Conservation (phyloP, 2,797 vertebrate species). For the Sebastes nivosus region DNA sequence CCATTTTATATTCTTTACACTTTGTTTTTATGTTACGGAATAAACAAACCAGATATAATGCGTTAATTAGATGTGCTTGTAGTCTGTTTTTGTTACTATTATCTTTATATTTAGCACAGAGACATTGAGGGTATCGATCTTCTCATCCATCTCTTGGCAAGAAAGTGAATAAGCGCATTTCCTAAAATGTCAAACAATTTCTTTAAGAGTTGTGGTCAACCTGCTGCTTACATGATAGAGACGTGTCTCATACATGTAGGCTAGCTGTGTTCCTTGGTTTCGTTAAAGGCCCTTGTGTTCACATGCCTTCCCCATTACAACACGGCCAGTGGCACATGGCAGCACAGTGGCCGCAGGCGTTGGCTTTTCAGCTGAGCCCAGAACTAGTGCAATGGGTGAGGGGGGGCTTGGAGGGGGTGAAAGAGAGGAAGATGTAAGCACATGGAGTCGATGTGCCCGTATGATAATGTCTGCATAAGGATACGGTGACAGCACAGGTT, state of each 20-base stretch:
- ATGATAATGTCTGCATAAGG: slow-evolving; percentile 63
- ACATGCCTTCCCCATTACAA: slow-evolving; percentile 74
- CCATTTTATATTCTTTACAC: background rate
- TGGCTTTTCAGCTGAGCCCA: slow-evolving; percentile 79
- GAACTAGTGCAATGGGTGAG: slow-evolving; percentile 69
- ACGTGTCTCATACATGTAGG: slow-evolving; percentile 9
- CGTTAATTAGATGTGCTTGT: background rate
- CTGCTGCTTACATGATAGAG: slow-evolving; percentile 17
- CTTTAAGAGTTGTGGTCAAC: background rate
- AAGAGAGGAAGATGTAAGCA: slow-evolving; percentile 52
- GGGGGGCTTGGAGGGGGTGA: slow-evolving; percentile 27
- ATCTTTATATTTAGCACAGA: background rate
- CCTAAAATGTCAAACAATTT: background rate
- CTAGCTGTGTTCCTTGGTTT: slow-evolving; percentile 33
- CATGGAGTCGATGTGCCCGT: slow-evolving; percentile 43
- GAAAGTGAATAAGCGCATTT: background rate
- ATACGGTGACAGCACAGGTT: slow-evolving; percentile 60
- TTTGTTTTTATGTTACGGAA: background rate
- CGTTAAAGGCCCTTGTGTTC: slow-evolving; percentile 63
- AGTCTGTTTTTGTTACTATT: background rate
- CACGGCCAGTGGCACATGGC: slow-evolving; percentile 78
- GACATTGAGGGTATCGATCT: background rate
- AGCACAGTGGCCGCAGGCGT: slow-evolving; percentile 73
- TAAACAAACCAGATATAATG: background rate
- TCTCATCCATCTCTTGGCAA: slow-evolving; percentile 10